Conservation (phyloP, 2,888 invertebrate species). For the Branchellion lobata region DNA sequence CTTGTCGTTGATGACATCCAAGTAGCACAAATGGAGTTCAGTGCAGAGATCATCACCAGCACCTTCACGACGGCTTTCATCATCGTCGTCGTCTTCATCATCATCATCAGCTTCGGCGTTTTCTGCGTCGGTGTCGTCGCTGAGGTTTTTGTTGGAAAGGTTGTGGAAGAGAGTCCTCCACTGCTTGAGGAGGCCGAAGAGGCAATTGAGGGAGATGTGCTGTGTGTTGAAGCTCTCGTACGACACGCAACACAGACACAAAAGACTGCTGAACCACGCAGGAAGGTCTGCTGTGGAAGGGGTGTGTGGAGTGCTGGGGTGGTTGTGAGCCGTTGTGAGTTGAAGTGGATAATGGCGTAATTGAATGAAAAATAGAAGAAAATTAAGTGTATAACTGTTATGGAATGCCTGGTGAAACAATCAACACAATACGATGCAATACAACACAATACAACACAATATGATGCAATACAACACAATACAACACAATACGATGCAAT, state of each 20-base stretch:
- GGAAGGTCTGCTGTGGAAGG: constrained; percentile 12
- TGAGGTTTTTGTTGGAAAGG: background rate
- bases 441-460: no score
- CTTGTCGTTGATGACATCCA: constrained; percentile 67
- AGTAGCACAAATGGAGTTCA: background rate
- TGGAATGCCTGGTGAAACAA: no score
- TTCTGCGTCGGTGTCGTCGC: background rate
- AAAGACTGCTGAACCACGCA: background rate
- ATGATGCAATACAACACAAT: no score
- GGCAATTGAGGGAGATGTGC: background rate
- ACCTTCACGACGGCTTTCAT: no score
- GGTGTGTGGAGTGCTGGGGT: no score
- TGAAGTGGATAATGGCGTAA: no score
- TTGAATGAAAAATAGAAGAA: no score
- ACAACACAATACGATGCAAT: no score
- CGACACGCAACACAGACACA: background rate
- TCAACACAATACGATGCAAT: no score
- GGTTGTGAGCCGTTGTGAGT: no score
- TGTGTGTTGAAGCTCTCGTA: background rate
- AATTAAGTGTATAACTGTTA: no score
- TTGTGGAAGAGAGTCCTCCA: background rate
- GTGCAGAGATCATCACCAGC: background rate
- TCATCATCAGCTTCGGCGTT: background rate
- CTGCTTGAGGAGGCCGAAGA: background rate
- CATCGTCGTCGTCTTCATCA: constrained; percentile 1